Evolutionary conservation across 1,140 invertebrate genomes (phyloP), one percentile per base, ranked within the genome.

Genomic region (Rhyzopertha dominica): DNA sequence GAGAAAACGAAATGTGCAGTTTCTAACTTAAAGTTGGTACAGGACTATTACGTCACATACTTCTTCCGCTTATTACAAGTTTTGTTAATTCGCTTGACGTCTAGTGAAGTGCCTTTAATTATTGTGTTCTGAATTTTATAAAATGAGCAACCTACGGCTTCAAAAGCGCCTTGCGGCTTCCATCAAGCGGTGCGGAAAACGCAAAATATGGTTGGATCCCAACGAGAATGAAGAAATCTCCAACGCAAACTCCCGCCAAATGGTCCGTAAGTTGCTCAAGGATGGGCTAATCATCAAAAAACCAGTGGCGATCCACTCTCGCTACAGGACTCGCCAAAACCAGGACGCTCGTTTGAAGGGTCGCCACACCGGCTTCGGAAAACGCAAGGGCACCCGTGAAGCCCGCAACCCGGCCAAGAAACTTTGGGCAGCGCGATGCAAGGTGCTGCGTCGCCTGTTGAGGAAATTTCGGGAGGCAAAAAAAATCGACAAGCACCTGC

Each of bases 131-230:
- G 49, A 41, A 23, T 61, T 56, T 29, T 47, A 55, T 4, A 45
- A 20, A 12, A 53, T 49, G 46, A 53, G 49, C 23, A 53, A 45
- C 29, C 46, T 53, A 32, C 22, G 43, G 9, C 58, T 87, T 29
- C 85, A 87, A 66, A 85, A 84, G 69, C 75, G 86, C 63, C 73
- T 88, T 24, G 82, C 85, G 34, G 72, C 86, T 47, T 74, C 79
- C 19, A 82, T 89, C 4, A 73, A 88, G 48, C 77, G 82, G 66
- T 88, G 85, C 65, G 85, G 85, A 43, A 81, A 80, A 63, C 82
- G 82, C 55, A 88, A 87, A 66, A 81, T 89, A n/a, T 88, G 85
- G 85, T 68, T 88, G 47, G 85, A 88, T 70, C 86, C 86, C 9
- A 88, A 89, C 70, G 85, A 88, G 73, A 81, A 78, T 30, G 82